Base-by-base conservation (phyloP, 2,113 vertebrate species). In the Ophthalmolycus amberensis region DNA sequence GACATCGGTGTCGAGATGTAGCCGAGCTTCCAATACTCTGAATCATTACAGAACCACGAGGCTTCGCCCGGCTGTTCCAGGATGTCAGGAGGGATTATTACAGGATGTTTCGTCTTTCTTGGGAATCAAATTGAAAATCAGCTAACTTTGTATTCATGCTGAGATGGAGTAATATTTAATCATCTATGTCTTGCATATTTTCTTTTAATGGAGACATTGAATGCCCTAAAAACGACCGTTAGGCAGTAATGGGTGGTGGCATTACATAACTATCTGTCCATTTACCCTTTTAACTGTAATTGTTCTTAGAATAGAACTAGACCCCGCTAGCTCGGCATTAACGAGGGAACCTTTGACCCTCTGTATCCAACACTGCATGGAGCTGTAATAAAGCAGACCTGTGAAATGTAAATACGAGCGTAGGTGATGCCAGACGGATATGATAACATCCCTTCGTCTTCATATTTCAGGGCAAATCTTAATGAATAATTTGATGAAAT, bases 231-330 rank as follows among this genome's bases (percentile, higher is more conserved):
- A 84, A 11, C 1, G 4, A 6, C 67, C 38, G 66, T 82, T 85
- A 72, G 71, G 74, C 80, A 76, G 52, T 78, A 89, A 88, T 86
- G 85, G 84, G 7, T 25, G 65, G 71, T 65, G 81, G 65, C 52
- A 37, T 92, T 91, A 77, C 77, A 75, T 82, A 89, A 92, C 76
- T 78, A 77, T 89, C 79, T 69, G 48, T 59, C 85, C 82, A 72
- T 77, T 74, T 86, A 65, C 50, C 72, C 74, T 67, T 81, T 86
- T 56, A 85, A 69, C 80, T 88, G 66, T 70, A 75, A 85, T 85
- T 71, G 83, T 82, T 79, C 88, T 84, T 32, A 75, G 77, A 86
- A 92, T 90, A 89, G 85, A 88, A 81, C 10, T 10, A 40, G 52
- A 50, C 76, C 25, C 46, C 12, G 9, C 80, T 58, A 42, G 59